These are phyloP conservation scores for Parapristionchus giblindavisi DNA, from an alignment of 2,888 invertebrate species.

Conservation along the genomic window DNA sequence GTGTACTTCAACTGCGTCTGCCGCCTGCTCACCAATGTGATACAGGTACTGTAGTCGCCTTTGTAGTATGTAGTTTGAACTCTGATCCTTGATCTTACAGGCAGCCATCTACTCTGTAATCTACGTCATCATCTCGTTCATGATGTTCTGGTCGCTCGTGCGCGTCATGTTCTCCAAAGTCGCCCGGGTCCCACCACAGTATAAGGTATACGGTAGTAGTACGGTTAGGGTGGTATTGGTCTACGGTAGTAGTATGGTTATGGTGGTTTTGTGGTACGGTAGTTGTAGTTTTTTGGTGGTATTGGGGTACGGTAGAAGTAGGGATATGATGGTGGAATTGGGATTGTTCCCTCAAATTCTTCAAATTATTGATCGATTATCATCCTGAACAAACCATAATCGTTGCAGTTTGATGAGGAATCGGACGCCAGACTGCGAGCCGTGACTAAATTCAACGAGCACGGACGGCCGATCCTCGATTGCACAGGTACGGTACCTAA, in stretches of 20 bases:
- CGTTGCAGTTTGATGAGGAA: slow-evolving; percentile 1
- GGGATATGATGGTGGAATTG: no score
- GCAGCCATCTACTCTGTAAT: slow-evolving; percentile 12
- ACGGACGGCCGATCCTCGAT: slow-evolving; percentile 22
- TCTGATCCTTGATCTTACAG: not conserved
- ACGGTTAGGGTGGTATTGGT: not conserved
- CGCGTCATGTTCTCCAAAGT: not conserved
- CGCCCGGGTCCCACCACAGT: slow-evolving; percentile 2
- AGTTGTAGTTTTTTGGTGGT: no score
- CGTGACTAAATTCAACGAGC: slow-evolving; percentile 17
- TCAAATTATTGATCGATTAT: no score
- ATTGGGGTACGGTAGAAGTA: no score
- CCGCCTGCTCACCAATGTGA: not conserved
- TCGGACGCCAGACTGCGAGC: slow-evolving; percentile 31
- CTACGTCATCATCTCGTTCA: slow-evolving; percentile 26
- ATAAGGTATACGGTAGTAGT: slow-evolving; percentile 16
- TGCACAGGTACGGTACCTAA: slow-evolving; percentile 15
- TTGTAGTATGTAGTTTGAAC: not conserved
- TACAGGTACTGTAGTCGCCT: slow-evolving; percentile 9
- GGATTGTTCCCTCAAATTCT: no score
- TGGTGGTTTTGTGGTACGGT: no score
- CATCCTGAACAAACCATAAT: no score
- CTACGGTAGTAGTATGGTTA: not conserved
- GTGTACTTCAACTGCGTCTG: not conserved
- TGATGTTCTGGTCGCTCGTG: slow-evolving; percentile 20